Evolutionary conservation across 30 jellyfish, hydroid and myxozoan species (phyloP).

Genomic region (Aurelia coerulea): DNA sequence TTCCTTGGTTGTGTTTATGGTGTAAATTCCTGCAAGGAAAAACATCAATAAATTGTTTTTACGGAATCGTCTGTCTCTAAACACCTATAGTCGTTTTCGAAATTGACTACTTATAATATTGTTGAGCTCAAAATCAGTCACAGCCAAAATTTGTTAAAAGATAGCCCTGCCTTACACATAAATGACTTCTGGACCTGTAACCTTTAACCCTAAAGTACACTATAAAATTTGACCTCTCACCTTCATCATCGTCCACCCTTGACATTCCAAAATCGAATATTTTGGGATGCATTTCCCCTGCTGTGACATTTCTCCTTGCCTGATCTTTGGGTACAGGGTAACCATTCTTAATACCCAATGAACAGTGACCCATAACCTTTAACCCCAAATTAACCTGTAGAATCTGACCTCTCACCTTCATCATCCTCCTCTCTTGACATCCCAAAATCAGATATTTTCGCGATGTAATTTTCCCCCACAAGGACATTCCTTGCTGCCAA

Average conservation of each 20-base stretch:
- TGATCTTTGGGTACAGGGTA: conserved; percentile 80
- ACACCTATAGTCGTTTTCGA: no score
- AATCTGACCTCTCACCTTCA: conserved; percentile 65
- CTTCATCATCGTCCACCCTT: conserved; percentile 95
- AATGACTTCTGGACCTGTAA: no score
- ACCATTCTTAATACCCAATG: no score
- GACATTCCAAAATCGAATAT: conserved; percentile 97
- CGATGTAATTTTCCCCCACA: conserved; percentile 65
- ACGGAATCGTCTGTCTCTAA: no score
- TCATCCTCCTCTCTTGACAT: conserved; percentile 97
- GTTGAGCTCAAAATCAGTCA: no score
- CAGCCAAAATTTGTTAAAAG: no score
- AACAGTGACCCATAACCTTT: no score
- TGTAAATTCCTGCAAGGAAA: conserved; percentile 69
- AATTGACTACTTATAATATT: no score
- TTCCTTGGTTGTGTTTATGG: conserved; percentile 83
- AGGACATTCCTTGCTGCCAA: conserved; percentile 93
- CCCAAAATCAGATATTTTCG: conserved; percentile 92
- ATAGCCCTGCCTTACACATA: no score
- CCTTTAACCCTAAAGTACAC: not conserved
- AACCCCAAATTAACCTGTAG: not conserved
- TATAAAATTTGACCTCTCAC: conserved; percentile 12
- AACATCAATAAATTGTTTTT: no score
- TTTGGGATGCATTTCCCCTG: conserved; percentile 68
- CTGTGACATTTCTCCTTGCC: conserved; percentile 91